Evolutionary conservation across 2,888 invertebrate species (phyloP), one percentile per base, ranked within the genome.

Genomic region (Diaperis boleti): DNA sequence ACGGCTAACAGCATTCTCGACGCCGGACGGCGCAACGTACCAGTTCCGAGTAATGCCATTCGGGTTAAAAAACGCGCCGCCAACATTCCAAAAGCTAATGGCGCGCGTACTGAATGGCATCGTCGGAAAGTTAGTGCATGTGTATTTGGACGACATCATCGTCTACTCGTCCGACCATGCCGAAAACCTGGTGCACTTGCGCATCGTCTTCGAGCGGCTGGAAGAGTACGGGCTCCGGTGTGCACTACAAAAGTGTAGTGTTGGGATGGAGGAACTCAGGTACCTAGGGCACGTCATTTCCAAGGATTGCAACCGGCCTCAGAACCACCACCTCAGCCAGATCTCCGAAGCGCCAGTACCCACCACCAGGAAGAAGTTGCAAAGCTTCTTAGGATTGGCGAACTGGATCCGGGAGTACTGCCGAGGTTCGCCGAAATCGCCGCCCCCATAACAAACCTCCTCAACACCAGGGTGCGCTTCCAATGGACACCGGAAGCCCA

Each of bases 1-100:
- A 8, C 62, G 52, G 33, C 60, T 67, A 3, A 76, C 76, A 0
- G 75, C 74, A 0, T 76, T 76, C 42, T 18, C 67, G 5, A 70
- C 74, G 0, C 74, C 75, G 17, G 33, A 33, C n/a, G n/a, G n/a
- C n/a, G n/a, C n/a, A n/a, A n/a, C n/a, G n/a, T n/a, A n/a, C n/a
- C n/a, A n/a, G n/a, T n/a, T n/a, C n/a, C n/a, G n/a, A n/a, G n/a
- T n/a, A n/a, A n/a, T n/a, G n/a, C n/a, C n/a, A n/a, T n/a, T n/a
- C n/a, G n/a, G n/a, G n/a, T n/a, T n/a, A n/a, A n/a, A n/a, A n/a
- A n/a, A n/a, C n/a, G n/a, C n/a, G n/a, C n/a, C n/a, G n/a, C n/a
- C n/a, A n/a, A n/a, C n/a, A n/a, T n/a, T n/a, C n/a, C n/a, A n/a
- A n/a, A n/a, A n/a, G n/a, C n/a, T n/a, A n/a, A n/a, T n/a, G n/a